These are phyloP conservation scores for Dasysyrphus tricinctus DNA, from an alignment of 2,888 invertebrate species.

Conservation along the genomic window DNA sequence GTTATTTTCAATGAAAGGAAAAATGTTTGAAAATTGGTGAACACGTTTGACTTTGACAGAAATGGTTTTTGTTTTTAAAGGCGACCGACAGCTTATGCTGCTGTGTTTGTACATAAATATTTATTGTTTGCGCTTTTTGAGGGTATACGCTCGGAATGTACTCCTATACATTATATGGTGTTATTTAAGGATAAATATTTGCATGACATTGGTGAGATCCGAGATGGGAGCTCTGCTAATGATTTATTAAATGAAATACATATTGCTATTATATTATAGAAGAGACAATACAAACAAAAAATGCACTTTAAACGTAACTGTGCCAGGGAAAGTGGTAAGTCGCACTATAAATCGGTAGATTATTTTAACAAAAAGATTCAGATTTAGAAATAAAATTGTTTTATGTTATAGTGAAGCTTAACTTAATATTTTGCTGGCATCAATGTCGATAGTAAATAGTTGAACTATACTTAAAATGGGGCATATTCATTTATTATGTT, in stretches of 20 bases:
- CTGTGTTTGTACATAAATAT: conserved; percentile 31
- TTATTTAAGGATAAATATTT: conserved; percentile 40
- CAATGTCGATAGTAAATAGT: no score
- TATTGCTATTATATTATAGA: neutral
- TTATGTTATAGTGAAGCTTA: no score
- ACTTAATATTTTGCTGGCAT: no score
- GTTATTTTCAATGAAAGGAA: no score
- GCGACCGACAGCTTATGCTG: conserved; percentile 30
- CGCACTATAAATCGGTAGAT: neutral
- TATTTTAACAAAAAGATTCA: neutral
- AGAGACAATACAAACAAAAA: neutral
- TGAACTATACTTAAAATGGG: no score
- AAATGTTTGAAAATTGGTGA: no score
- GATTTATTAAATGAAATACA: conserved; percentile 34
- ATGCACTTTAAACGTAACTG: neutral
- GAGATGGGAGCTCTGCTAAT: conserved; percentile 32
- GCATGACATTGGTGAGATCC: conserved; percentile 37
- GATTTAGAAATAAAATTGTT: neutral
- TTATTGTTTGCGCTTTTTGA: conserved; percentile 26
- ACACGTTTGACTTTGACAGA: no score
- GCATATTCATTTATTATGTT: no score
- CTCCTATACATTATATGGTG: neutral
- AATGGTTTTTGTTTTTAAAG: conserved; percentile 36
- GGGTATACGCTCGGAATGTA: neutral
- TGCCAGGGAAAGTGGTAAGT: conserved; percentile 8